Evolutionary conservation across 2,797 vertebrate genomes (phyloP).

Genomic region (Falco berigora): DNA sequence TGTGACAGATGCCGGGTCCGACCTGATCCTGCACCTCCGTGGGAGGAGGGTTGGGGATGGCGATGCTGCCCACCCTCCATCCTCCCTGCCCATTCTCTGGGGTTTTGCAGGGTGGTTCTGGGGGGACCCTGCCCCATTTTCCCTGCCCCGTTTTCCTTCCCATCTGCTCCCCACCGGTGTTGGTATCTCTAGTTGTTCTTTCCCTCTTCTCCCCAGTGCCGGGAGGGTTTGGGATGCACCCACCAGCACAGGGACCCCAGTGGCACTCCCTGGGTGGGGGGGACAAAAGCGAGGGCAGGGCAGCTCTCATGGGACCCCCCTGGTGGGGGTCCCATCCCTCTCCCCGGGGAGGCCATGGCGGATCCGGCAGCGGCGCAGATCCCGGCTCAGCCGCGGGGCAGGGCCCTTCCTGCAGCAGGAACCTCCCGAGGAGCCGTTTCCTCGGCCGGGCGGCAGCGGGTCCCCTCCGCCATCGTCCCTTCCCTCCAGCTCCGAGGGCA

Average conservation of each 20-base stretch:
- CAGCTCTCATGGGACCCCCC: background rate
- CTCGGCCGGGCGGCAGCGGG: background rate
- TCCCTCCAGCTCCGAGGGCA: background rate
- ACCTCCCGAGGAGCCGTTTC: slow-evolving; percentile 37
- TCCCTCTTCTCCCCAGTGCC: fast-evolving
- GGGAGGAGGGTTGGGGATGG: background rate
- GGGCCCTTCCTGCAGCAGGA: slow-evolving; percentile 55
- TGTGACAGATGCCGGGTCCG: background rate
- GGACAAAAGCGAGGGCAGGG: background rate
- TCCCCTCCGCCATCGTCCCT: background rate
- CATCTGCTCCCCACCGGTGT: background rate
- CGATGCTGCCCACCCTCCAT: background rate
- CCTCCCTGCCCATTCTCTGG: background rate
- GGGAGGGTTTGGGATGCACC: background rate
- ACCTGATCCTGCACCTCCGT: fast-evolving
- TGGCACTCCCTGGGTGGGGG: background rate
- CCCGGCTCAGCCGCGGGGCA: background rate
- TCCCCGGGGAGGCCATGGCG: background rate
- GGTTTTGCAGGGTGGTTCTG: fast-evolving
- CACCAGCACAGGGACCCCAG: background rate
- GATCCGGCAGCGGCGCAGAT: background rate
- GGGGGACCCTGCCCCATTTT: background rate
- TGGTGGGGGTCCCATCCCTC: background rate
- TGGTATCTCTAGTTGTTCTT: background rate
- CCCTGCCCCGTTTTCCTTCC: background rate